Evolutionary conservation across 2,797 vertebrate genomes (phyloP).

Genomic region (Xiphophorus birchmanni): DNA sequence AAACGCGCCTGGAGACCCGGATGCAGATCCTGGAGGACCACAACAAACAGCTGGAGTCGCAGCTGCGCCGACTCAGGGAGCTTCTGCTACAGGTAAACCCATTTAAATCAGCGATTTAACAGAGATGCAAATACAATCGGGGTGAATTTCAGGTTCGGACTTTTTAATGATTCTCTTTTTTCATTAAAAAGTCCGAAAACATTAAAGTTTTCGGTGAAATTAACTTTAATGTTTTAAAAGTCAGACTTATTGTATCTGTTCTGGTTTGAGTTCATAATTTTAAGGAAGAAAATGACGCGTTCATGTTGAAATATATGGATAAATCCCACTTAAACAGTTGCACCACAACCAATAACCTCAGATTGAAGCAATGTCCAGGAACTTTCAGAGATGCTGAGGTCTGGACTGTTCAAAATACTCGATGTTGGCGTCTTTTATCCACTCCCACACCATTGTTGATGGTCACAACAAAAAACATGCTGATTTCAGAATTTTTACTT

Average conservation of each 20-base stretch:
- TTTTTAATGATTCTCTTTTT: not conserved
- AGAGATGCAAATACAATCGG: not conserved
- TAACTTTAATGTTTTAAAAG: not conserved
- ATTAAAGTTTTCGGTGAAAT: not conserved
- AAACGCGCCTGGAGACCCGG: constrained; percentile 94
- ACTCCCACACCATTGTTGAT: not conserved
- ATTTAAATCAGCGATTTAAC: not conserved
- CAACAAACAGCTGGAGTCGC: constrained; percentile 97
- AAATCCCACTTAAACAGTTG: not conserved
- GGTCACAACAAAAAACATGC: no score
- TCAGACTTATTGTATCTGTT: not conserved
- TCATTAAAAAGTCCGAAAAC: no score
- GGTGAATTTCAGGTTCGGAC: not conserved
- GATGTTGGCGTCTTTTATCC: not conserved
- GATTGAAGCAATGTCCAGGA: not conserved
- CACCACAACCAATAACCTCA: not conserved
- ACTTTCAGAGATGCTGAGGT: not conserved
- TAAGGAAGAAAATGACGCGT: not conserved
- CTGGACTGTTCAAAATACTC: not conserved
- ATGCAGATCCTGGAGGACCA: constrained; percentile 99
- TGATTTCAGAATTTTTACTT: no score
- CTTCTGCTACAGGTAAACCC: constrained; percentile 90
- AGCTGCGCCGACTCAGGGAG: constrained; percentile 91
- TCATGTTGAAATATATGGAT: not conserved
- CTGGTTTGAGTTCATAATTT: no score